Conservation (phyloP, 2,888 invertebrate species). For the Euplexia lucipara region DNA sequence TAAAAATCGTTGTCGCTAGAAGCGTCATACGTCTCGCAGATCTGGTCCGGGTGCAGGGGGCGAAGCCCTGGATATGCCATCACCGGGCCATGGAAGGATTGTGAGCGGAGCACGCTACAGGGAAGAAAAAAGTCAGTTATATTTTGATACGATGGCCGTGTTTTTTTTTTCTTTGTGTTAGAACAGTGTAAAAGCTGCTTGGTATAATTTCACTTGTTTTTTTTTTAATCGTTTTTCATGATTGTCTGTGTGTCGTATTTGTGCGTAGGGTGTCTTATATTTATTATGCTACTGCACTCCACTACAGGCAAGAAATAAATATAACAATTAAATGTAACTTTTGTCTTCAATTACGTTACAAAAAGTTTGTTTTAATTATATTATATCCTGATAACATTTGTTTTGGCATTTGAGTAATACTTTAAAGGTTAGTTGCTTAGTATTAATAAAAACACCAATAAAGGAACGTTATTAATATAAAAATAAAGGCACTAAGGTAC, state of each 20-base stretch:
- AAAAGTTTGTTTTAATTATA: too few relatives aligned
- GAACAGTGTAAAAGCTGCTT: conserved; percentile 30
- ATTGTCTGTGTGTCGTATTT: neutral
- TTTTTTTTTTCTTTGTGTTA: conserved; percentile 19
- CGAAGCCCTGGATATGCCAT: conserved; percentile 79
- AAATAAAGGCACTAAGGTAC: conserved; percentile 17
- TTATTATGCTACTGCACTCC: conserved; percentile 22
- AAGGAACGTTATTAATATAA: neutral
- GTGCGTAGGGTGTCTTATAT: conserved; percentile 25
- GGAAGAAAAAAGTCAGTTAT: conserved; percentile 5
- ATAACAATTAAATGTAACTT: conserved; percentile 9
- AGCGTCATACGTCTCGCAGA: conserved; percentile 85
- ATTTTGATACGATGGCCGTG: neutral
- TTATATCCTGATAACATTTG: neutral
- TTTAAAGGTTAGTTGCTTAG: conserved; percentile 33
- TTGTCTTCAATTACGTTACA: too few relatives aligned
- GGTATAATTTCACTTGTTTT: neutral
- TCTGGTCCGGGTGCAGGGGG: conserved; percentile 78
- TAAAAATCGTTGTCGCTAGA: conserved; percentile 90
- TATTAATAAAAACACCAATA: conserved; percentile 27
- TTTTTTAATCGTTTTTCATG: neutral
- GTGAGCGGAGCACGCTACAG: conserved; percentile 91
- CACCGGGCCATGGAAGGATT: conserved; percentile 92
- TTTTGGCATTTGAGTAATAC: conserved; percentile 1
- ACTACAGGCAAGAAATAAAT: conserved; percentile 24